A percentile compares a stretch with the other conserved stretches of the same genome.
Conservation (phyloP, 2,113 vertebrate genomes). For the Tupaia tana region DNA sequence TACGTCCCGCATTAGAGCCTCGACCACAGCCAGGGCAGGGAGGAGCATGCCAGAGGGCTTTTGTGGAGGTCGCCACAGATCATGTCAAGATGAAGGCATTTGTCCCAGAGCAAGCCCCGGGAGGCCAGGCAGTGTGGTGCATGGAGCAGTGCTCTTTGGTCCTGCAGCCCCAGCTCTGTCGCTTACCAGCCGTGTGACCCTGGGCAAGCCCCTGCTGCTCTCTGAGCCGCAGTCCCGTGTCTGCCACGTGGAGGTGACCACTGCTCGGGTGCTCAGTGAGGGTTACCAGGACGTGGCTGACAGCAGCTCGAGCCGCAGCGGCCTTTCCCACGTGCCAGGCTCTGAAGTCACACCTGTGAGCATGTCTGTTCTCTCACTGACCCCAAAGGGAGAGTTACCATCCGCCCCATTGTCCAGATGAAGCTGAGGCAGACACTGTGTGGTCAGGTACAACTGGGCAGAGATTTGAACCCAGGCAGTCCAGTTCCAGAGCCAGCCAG, state of each 20-base stretch:
- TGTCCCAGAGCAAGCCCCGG: background rate
- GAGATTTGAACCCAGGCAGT: background rate
- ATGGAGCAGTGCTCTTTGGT: background rate
- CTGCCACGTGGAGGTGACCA: rapidly evolving
- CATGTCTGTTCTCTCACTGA: background rate
- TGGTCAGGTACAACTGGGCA: background rate
- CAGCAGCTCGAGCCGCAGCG: background rate
- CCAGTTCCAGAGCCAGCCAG: background rate
- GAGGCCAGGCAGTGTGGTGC: rapidly evolving
- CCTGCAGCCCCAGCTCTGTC: background rate
- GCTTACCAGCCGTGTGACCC: background rate
- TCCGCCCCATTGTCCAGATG: background rate
- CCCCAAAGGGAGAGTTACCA: background rate
- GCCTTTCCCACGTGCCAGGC: no score
- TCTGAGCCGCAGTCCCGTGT: background rate
- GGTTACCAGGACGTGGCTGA: rapidly evolving
- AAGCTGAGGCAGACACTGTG: background rate
- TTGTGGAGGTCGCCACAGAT: background rate
- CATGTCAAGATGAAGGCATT: rapidly evolving
- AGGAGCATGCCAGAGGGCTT: background rate
- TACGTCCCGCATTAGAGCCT: background rate
- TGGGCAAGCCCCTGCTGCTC: background rate
- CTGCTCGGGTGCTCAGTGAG: background rate
- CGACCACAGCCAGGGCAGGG: background rate
- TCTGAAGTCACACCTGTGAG: background rate